Base-by-base conservation (phyloP, 2,113 vertebrate species). In the Thymallus thymallus region DNA sequence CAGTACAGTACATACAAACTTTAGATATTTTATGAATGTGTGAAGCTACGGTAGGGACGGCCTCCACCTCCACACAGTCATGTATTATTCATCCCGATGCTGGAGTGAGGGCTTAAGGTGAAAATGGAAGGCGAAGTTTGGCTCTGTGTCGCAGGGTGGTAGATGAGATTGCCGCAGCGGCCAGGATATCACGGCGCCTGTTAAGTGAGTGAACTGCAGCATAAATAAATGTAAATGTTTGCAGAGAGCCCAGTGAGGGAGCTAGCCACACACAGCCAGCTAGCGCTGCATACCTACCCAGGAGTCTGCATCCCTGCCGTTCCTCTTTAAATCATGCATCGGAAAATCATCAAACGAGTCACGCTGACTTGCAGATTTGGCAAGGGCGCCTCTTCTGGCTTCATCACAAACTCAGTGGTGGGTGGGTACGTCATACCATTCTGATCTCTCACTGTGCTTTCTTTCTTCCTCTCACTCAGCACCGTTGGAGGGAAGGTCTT, bases 191-290 rank as follows among this genome's bases (percentile, higher is more conserved):
- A 78, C 2, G 7, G 48, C 70, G 69, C 70, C 55, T 14, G 62
- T 76, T 79, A 72, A 71, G 56, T 61, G 77, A 79, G 29, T 1
- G 20, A 81, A 46, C 77, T 56, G 60, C 10, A 2, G 76, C 74
- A 81, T 87, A 81, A 78, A 85, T 85, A 30, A 81, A 85, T 82
- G 29, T 68, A 79, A 79, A 85, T 82, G 71, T 80, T 86, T 79
- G 83, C 61, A 70, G 63, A 41, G 77, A 74, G 74, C 76, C 82
- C 55, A 7, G 20, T 63, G 76, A 71, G 20, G 45, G 56, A 78
- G 74, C 55, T 45, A 75, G 41, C 73, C 71, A 74, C 83, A 77
- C 7, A 3, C 62, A 75, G 73, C 75, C 56, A 66, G 41, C 55
- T 48, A 61, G 68, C 70, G 26, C 72, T 65, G 65, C 71, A 58